Conservation (phyloP, 2,113 vertebrate genomes). For the Larimichthys crocea region DNA sequence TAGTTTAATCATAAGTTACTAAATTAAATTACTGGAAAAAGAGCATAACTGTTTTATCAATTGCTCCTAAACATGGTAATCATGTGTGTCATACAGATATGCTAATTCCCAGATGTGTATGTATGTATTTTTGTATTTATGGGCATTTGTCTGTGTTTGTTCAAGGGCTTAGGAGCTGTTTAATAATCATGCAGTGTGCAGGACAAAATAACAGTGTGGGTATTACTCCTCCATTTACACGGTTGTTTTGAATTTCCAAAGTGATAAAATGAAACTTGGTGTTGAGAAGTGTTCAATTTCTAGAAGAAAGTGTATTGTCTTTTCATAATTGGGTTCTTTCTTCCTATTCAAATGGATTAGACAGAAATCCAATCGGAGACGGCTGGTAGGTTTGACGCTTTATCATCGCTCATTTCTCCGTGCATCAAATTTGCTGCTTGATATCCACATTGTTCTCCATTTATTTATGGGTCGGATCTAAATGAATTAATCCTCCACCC, state of each 20-base stretch:
- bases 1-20: no score
- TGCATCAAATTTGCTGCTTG: conserved; percentile 49
- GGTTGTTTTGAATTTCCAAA: conserved; percentile 30
- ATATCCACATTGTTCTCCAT: conserved; percentile 47
- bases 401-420: conserved; percentile 48
- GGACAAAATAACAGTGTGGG: conserved; percentile 4
- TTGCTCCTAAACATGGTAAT: not conserved
- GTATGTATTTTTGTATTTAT: not conserved
- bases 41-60: not conserved
- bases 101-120: not conserved
- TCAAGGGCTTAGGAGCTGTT: not conserved
- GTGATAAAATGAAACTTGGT: conserved; percentile 45
- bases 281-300: conserved; percentile 41
- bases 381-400: conserved; percentile 43
- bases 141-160: conserved; percentile 1
- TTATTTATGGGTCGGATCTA: conserved; percentile 45
- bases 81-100: not conserved
- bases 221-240: conserved; percentile 33
- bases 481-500: conserved; percentile 41
- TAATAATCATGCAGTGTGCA: not conserved
- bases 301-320: conserved; percentile 51
- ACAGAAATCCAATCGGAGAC: conserved; percentile 57
- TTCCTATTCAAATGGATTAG: conserved; percentile 46
- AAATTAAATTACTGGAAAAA: not conserved
- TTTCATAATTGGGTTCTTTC: conserved; percentile 54